Evolutionary conservation across 2,888 invertebrate genomes (phyloP).

Genomic region (Pelosia muscerda): DNA sequence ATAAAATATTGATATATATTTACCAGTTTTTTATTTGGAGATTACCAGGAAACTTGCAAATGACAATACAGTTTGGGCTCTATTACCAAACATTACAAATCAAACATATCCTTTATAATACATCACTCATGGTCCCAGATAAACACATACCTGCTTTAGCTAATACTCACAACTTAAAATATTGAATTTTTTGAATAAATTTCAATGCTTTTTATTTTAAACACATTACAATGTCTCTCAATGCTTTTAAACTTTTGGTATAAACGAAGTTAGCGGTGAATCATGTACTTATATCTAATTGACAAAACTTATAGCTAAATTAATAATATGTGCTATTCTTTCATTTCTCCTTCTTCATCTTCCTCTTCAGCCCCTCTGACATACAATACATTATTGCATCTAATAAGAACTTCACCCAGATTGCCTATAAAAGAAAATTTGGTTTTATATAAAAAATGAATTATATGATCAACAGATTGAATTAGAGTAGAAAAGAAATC

Average conservation of each 20-base stretch:
- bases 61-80: not conserved
- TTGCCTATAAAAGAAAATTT: conserved; percentile 86
- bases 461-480: not conserved
- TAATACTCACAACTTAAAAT: not conserved
- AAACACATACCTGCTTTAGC: not conserved
- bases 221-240: not conserved
- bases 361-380: conserved; percentile 98
- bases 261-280: not conserved
- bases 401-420: conserved; percentile 98
- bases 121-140: not conserved
- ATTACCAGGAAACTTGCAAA: not conserved
- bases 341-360: conserved; percentile 98
- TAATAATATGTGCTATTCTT: conserved; percentile 86
- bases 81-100: too few species aligned
- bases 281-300: conserved; percentile 20
- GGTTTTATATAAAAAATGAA: not conserved
- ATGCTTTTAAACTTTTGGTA: not conserved
- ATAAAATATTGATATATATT: not conserved
- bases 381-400: conserved; percentile 98
- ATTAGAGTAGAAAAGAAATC: too few species aligned
- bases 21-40: conserved; percentile 4
- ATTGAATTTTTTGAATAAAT: not conserved
- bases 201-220: not conserved
- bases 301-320: conserved; percentile 29
- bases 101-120: not conserved